Evolutionary conservation across 2,113 vertebrate species (phyloP).

Genomic region (Larimichthys polyactis): DNA sequence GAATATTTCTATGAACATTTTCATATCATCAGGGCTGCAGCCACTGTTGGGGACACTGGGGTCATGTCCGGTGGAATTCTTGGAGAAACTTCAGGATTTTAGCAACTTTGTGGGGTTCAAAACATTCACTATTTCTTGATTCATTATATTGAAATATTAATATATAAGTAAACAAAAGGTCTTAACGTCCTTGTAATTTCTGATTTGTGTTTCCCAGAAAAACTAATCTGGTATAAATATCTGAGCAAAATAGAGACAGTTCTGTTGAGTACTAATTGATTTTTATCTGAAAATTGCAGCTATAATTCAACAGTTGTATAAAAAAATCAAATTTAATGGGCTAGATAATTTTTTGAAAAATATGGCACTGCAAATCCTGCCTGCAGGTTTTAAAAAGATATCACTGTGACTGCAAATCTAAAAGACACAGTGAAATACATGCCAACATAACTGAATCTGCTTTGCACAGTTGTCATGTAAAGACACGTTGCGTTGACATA

Average conservation of each 20-base stretch:
- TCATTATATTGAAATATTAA: not conserved
- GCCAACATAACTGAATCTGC: not conserved
- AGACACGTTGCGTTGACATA: not conserved
- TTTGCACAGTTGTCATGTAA: not conserved
- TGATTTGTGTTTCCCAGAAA: not conserved
- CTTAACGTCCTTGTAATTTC: not conserved
- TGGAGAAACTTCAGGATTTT: not conserved
- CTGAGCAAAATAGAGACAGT: not conserved
- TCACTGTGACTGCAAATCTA: not conserved
- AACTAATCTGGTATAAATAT: not conserved
- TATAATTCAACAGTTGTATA: not conserved
- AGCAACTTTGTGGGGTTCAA: conserved; percentile 1
- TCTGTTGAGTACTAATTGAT: not conserved
- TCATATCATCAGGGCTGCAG: conserved; percentile 29
- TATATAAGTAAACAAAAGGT: not conserved
- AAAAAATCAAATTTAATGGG: not conserved
- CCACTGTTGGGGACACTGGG: not conserved
- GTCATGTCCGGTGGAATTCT: not conserved
- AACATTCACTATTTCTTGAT: not conserved
- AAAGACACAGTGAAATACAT: not conserved
- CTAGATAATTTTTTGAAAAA: not conserved
- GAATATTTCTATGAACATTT: conserved; percentile 33
- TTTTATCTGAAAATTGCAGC: not conserved
- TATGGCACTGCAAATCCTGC: not conserved
- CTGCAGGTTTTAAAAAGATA: not conserved